Evolutionary conservation across 2,113 vertebrate genomes (phyloP), one percentile per base, ranked within the genome.

Genomic region (Apus apus): DNA sequence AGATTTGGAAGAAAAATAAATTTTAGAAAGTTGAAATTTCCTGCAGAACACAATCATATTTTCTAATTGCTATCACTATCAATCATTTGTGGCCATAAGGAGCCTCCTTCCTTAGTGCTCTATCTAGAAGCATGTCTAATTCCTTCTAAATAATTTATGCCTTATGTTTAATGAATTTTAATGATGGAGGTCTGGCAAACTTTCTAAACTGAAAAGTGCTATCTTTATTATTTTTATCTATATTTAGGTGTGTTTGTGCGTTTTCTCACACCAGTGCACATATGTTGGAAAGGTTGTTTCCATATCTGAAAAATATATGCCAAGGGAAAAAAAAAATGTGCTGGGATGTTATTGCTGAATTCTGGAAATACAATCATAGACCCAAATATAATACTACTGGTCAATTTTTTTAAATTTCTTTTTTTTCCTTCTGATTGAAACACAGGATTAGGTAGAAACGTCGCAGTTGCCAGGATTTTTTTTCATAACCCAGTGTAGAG

Each of bases 1-100:
- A 46, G 43, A 67, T 88, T 56, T 43, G 83, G 68, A 79, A 61
- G 22, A 61, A 75, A 95, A 94, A 60, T 43, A 61, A 61, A 30
- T 84, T 76, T 84, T 26, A 73, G 54, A 73, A 84, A 72, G 17
- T 9, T 66, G 5, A 32, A 12, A 61, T 89, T 76, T 91, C 45
- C 23, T 23, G 17, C 53, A 48, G 54, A 38, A 19, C 5, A 38
- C 26, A 38, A 17, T 65, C 84, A 91, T 25, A 53, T 14, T 64
- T 92, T 92, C 54, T 84, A 61, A 61, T 70, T 89, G 54, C 45
- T 80, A 32, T 29, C 3, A 25, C 45, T 50, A 22, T 48, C 5
- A 79, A 60, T 43, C 15, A 6, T 73, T 65, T 65, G 65, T 30
- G 26, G 19, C 14, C 30, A 16, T 45, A 65, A 89, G 50, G 32